These are phyloP conservation scores for Capra hircus DNA, from an alignment of 2,113 vertebrate species.

Conservation along the genomic window DNA sequence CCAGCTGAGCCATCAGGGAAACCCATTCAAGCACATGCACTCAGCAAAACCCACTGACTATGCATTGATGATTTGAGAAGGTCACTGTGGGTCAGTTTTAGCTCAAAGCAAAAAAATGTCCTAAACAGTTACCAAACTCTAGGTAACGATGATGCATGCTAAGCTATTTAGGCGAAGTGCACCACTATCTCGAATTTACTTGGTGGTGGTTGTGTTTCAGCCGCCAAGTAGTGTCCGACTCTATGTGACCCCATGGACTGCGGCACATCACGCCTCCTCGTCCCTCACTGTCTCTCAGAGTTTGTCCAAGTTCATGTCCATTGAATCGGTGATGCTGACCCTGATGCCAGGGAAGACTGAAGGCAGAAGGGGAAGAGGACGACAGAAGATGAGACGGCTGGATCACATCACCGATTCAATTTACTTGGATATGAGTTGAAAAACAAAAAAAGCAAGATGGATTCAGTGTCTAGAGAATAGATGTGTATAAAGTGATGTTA, in stretches of 20 bases:
- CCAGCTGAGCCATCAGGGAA: not conserved
- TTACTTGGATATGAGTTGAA: not conserved
- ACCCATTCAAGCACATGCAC: not conserved
- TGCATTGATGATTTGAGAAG: too few species aligned
- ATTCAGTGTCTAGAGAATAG: not conserved
- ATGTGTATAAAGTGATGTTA: not conserved
- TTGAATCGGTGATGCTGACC: not conserved
- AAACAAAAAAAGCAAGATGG: not conserved
- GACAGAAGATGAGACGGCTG: not conserved
- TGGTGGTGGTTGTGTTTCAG: not conserved
- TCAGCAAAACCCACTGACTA: not conserved
- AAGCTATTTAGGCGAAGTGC: not conserved
- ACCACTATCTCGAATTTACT: not conserved
- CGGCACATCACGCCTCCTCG: not conserved
- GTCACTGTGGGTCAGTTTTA: not conserved
- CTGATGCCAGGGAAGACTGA: not conserved
- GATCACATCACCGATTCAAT: not conserved
- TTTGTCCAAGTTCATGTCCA: not conserved
- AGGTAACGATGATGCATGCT: not conserved
- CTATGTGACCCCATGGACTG: not conserved
- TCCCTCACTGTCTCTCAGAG: not conserved
- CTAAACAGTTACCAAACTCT: not conserved
- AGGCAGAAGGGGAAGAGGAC: not conserved
- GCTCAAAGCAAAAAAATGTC: not conserved
- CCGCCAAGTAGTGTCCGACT: accelerated